These are phyloP conservation scores for Atractosteus spatula DNA, from an alignment of 2,113 vertebrate genomes.

Conservation along the genomic window DNA sequence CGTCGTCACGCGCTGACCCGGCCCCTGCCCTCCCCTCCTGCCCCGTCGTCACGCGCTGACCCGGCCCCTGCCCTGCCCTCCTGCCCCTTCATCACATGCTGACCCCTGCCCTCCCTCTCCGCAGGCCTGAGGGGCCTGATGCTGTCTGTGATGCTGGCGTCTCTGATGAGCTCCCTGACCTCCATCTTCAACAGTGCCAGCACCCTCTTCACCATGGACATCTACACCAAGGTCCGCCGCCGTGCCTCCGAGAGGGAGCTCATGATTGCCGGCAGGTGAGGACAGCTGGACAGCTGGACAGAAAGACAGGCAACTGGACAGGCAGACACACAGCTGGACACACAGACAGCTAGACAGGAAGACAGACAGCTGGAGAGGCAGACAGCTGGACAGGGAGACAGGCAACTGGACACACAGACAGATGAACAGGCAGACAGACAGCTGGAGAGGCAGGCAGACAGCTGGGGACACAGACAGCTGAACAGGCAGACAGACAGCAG, in stretches of 20 bases:
- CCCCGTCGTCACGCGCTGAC: not conserved
- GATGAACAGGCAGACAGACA: too few species aligned
- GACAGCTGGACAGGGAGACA: too few species aligned
- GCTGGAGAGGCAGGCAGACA: too few species aligned
- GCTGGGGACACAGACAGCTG: too few species aligned
- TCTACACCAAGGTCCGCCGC: constrained; percentile 81
- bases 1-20: not conserved
- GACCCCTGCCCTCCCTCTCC: constrained; percentile 17
- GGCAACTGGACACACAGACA: too few species aligned
- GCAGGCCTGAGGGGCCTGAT: constrained; percentile 89
- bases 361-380: too few species aligned
- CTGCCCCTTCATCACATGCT: rapidly evolving
- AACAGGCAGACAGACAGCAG: too few species aligned
- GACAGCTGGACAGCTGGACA: too few species aligned
- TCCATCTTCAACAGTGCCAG: constrained; percentile 97
- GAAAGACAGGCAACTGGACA: not conserved
- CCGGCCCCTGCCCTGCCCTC: not conserved
- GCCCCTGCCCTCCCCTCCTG: not conserved
- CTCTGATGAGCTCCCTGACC: constrained; percentile 94
- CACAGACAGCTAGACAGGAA: too few species aligned
- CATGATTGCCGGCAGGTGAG: constrained; percentile 87
- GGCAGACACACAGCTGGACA: too few species aligned
- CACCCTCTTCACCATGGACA: constrained; percentile 94
- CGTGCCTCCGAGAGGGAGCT: constrained; percentile 78
- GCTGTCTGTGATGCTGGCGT: constrained; percentile 93